These are phyloP conservation scores for Neocrepidodera transversa DNA, from an alignment of 2,888 invertebrate genomes.

Conservation along the genomic window DNA sequence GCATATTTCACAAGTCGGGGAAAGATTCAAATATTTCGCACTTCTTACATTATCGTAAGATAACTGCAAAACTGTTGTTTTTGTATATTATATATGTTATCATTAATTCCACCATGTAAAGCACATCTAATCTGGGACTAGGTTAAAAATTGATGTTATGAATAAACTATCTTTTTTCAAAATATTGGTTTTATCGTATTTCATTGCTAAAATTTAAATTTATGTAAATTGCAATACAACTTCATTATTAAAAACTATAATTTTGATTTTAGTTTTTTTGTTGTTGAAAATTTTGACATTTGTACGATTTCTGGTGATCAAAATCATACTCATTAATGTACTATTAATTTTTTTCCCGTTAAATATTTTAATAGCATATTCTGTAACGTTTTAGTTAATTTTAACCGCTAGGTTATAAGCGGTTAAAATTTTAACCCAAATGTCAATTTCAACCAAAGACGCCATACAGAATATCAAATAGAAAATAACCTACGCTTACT, in stretches of 20 bases:
- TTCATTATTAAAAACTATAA: background rate
- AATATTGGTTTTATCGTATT: background rate
- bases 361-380: no score
- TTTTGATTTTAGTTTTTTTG: background rate
- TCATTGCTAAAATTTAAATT: conserved; percentile 3
- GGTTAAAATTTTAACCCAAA: no score
- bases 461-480: no score
- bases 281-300: background rate
- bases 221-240: background rate
- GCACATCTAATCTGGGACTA: conserved; percentile 2
- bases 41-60: conserved; percentile 10
- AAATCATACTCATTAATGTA: no score
- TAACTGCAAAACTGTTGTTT: background rate
- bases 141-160: background rate
- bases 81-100: background rate
- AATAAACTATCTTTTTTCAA: background rate
- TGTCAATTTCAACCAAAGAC: no score
- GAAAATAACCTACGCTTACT: no score
- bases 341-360: no score
- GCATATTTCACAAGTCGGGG: background rate
- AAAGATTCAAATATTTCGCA: background rate
- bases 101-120: background rate
- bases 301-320: no score
- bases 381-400: no score
- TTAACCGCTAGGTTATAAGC: no score